A percentile compares a stretch with the other conserved stretches of the same genome.
Conservation (phyloP, 2,888 invertebrate species). For the Cheilosia grossa region DNA sequence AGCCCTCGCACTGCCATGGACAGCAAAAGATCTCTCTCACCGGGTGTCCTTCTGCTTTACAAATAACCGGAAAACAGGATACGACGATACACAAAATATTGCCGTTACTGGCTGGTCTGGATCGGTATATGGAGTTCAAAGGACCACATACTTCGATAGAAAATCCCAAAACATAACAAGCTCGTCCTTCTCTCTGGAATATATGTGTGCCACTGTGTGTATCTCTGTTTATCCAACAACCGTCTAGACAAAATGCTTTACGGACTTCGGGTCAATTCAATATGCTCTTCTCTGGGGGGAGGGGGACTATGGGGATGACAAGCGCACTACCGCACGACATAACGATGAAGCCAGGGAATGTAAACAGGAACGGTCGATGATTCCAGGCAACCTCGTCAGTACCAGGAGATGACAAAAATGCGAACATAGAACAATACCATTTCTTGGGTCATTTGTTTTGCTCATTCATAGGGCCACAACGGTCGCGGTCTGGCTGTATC, state of each 20-base stretch:
- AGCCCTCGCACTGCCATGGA: slow-evolving; percentile 29
- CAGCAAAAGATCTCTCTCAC: slow-evolving; percentile 40
- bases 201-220: slow-evolving; percentile 12
- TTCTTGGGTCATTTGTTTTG: slow-evolving; percentile 63
- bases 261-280: slow-evolving; percentile 67
- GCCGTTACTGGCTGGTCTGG: slow-evolving; percentile 13
- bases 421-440: slow-evolving; percentile 48
- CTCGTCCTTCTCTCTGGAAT: not conserved
- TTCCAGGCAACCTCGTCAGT: slow-evolving; percentile 18
- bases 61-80: slow-evolving; percentile 68
- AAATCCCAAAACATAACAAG: slow-evolving; percentile 8
- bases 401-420: slow-evolving; percentile 38
- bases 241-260: slow-evolving; percentile 73
- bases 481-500: slow-evolving; percentile 22
- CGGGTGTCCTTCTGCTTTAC: slow-evolving; percentile 50
- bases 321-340: not conserved
- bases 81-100: slow-evolving; percentile 63
- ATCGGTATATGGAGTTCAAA: slow-evolving; percentile 46
- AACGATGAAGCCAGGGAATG: slow-evolving; percentile 22
- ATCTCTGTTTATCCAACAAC: slow-evolving; percentile 10
- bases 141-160: slow-evolving; percentile 20
- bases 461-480: slow-evolving; percentile 34
- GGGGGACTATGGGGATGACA: not conserved
- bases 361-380: slow-evolving; percentile 14
- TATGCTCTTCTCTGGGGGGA: slow-evolving; percentile 15